Percentiles rank a stretch among this genome's conserved stretches.
Conservation (phyloP, 2,797 vertebrate species). For the Cyprinodon diabolis region DNA sequence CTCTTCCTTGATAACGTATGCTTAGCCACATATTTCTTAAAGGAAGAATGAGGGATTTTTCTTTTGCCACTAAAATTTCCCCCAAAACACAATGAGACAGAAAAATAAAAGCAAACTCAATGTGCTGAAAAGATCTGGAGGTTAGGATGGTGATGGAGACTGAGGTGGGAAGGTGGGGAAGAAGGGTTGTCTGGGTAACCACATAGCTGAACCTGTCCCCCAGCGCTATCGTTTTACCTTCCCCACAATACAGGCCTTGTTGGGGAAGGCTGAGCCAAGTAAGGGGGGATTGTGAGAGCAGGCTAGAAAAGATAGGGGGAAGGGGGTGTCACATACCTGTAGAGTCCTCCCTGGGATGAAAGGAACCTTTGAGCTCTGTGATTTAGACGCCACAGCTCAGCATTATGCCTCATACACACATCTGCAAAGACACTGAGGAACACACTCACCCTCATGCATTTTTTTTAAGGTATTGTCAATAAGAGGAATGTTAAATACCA, state of each 20-base stretch:
- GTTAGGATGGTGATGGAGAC: neutral
- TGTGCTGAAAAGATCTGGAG: conserved; percentile 40
- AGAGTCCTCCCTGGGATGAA: conserved; percentile 71
- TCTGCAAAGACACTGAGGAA: conserved; percentile 5
- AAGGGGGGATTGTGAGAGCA: neutral
- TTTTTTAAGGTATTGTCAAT: conserved; percentile 28
- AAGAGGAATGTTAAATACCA: conserved; percentile 20
- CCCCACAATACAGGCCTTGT: conserved; percentile 83
- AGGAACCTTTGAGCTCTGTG: conserved; percentile 69
- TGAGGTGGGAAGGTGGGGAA: conserved; percentile 29
- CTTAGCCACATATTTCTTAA: neutral
- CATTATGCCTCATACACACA: conserved; percentile 42
- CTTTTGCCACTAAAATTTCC: conserved; percentile 28
- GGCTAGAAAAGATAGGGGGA: conserved; percentile 3
- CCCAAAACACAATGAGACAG: conserved; percentile 49
- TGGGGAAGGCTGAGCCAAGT: conserved; percentile 64
- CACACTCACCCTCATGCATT: conserved; percentile 5
- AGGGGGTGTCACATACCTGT: conserved; percentile 68
- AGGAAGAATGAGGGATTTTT: neutral
- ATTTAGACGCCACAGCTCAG: conserved; percentile 44
- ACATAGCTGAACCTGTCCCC: conserved; percentile 75
- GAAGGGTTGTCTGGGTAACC: conserved; percentile 72
- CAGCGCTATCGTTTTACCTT: conserved; percentile 78
- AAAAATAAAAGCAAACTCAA: conserved; percentile 59
- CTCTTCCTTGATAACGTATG: too few species aligned